These are phyloP conservation scores for Callipepla californica DNA, from an alignment of 2,113 vertebrate species.

Conservation along the genomic window DNA sequence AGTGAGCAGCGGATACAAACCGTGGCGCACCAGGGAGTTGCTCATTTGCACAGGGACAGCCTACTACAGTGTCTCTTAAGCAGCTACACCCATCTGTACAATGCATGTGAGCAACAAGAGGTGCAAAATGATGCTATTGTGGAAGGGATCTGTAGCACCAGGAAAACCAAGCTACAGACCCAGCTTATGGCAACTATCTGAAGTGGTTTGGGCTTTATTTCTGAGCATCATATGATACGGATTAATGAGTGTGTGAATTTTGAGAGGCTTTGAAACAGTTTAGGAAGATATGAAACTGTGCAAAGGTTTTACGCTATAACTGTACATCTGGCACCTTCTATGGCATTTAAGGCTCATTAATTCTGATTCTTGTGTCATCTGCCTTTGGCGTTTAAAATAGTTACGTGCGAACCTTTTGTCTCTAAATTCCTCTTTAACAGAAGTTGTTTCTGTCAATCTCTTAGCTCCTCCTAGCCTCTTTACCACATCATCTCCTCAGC, in stretches of 20 bases:
- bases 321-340: slow-evolving; percentile 57
- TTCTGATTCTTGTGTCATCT: slow-evolving; percentile 77
- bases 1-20: neutral
- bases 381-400: slow-evolving; percentile 74
- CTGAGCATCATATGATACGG: neutral
- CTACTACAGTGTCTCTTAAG: neutral
- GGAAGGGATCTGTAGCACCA: neutral
- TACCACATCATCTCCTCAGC: slow-evolving; percentile 13
- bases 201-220: neutral
- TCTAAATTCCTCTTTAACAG: slow-evolving; percentile 59
- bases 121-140: neutral
- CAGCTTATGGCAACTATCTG: neutral
- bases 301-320: slow-evolving; percentile 32
- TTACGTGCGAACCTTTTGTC: slow-evolving; percentile 65
- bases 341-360: slow-evolving; percentile 84
- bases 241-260: slow-evolving; percentile 16
- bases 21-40: fast-evolving
- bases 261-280: slow-evolving; percentile 38
- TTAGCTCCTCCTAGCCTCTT: slow-evolving; percentile 27
- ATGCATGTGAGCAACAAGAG: neutral
- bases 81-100: neutral
- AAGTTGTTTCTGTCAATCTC: slow-evolving; percentile 63
- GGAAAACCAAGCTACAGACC: neutral
- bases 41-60: neutral
- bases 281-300: slow-evolving; percentile 33